Percentiles rank a stretch among this genome's conserved stretches.
These are phyloP conservation scores for Olivierus martensii DNA, from an alignment of 1,140 invertebrate species.

Conservation along the genomic window DNA sequence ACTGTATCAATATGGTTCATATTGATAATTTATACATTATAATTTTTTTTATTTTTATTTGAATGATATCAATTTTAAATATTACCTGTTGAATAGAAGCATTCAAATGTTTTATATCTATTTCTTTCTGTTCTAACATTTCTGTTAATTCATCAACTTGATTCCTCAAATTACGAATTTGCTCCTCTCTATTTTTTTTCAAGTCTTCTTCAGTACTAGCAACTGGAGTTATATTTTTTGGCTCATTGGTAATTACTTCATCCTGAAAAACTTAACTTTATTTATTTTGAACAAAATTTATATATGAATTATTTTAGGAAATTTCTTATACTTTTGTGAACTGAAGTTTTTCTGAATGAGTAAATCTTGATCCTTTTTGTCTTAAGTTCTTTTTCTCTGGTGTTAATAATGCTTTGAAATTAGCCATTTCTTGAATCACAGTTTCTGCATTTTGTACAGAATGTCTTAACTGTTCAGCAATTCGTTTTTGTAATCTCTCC, in stretches of 20 bases:
- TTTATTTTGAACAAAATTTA: too few species aligned
- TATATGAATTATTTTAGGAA: too few species aligned
- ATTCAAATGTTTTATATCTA: slow-evolving; percentile 13
- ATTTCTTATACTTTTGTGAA: slow-evolving; percentile 27
- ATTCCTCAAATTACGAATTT: slow-evolving; percentile 25
- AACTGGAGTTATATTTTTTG: not conserved
- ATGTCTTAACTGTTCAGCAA: slow-evolving; percentile 26
- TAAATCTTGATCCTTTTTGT: slow-evolving; percentile 31
- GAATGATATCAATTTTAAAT: too few species aligned
- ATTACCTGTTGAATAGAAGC: slow-evolving; percentile 6
- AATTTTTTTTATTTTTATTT: too few species aligned
- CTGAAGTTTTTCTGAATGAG: slow-evolving; percentile 32
- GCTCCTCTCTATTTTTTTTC: slow-evolving; percentile 27
- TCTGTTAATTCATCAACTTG: slow-evolving; percentile 23
- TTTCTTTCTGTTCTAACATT: slow-evolving; percentile 10
- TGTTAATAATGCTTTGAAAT: slow-evolving; percentile 7
- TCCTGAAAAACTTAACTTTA: not conserved
- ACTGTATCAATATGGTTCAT: too few species aligned
- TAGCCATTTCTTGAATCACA: slow-evolving; percentile 19
- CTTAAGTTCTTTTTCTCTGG: too few species aligned
- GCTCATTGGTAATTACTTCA: too few species aligned
- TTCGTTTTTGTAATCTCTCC: slow-evolving; percentile 23
- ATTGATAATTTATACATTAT: too few species aligned
- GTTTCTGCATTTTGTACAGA: not conserved
- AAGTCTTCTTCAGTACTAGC: slow-evolving; percentile 23